Conservation (phyloP, 2,888 invertebrate species). For the Cacoxenus indagator region DNA sequence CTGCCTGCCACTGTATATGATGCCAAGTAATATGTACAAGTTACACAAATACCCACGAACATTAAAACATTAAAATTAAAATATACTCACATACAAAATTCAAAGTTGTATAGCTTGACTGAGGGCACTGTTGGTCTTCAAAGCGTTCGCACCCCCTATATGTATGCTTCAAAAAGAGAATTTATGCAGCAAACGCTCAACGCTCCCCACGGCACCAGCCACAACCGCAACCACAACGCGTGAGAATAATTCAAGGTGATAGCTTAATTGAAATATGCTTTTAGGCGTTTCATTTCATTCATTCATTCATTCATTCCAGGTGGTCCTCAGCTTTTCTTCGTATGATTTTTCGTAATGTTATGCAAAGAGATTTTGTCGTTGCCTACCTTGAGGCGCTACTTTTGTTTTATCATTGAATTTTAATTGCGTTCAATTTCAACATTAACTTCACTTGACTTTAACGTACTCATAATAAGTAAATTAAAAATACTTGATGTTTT, state of each 20-base stretch:
- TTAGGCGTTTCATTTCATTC: conserved; percentile 55
- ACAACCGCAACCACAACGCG: conserved; percentile 9
- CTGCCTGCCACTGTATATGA: not conserved
- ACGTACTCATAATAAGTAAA: conserved; percentile 45
- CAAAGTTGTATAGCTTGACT: not conserved
- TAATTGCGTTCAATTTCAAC: conserved; percentile 59
- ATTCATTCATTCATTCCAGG: conserved; percentile 20
- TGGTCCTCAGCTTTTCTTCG: too few relatives aligned
- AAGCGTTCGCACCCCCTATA: not conserved
- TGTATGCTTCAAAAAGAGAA: not conserved
- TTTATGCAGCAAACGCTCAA: not conserved
- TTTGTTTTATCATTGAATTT: conserved; percentile 30
- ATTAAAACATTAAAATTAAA: conserved; percentile 63
- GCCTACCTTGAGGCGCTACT: not conserved
- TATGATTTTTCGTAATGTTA: conserved; percentile 50
- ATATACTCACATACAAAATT: conserved; percentile 24
- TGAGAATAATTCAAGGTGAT: conserved; percentile 68
- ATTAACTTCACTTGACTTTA: conserved; percentile 56
- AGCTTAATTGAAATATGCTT: conserved; percentile 69
- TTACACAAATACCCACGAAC: not conserved
- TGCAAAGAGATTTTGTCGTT: conserved; percentile 54
- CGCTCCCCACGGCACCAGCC: not conserved
- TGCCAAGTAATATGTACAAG: not conserved
- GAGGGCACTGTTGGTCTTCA: not conserved
- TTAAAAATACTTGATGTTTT: conserved; percentile 46